Evolutionary conservation across 64 coral and sea anemone species (phyloP).

Genomic region (Dendronephthya gigantea): DNA sequence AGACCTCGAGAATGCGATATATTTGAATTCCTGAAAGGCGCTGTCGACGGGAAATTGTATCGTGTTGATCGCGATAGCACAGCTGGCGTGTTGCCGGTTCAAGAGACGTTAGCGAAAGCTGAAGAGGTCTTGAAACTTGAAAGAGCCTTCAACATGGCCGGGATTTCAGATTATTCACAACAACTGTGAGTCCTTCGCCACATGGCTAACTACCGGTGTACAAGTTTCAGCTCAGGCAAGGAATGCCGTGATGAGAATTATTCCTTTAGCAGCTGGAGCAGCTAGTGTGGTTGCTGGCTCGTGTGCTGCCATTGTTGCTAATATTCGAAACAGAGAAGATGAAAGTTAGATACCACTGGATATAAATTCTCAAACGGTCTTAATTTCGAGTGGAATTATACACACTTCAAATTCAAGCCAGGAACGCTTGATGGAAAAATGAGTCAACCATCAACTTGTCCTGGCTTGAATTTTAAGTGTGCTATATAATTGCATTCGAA

Average conservation of each 20-base stretch:
- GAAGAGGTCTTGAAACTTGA: not conserved
- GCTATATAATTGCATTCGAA: no score
- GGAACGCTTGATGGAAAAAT: no score
- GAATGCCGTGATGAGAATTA: not conserved
- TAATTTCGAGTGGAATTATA: no score
- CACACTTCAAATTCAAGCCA: no score
- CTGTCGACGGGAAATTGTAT: constrained; percentile 5
- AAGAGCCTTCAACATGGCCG: constrained; percentile 5
- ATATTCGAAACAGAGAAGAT: no score
- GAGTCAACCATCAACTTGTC: no score
- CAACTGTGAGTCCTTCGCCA: constrained; percentile 41
- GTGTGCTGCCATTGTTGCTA: no score
- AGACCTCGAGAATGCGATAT: constrained; percentile 18
- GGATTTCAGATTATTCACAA: constrained; percentile 22
- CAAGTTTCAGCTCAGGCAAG: not conserved
- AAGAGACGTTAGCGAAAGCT: constrained; percentile 9
- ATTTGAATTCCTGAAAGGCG: not conserved
- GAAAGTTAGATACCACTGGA: no score
- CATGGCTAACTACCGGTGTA: constrained; percentile 27
- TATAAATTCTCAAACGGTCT: no score
- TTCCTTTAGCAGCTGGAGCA: not conserved
- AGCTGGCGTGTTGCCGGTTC: not conserved
- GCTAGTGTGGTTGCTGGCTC: no score
- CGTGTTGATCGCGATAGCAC: constrained; percentile 19
- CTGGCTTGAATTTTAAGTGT: no score